A percentile compares a stretch with the other conserved stretches of the same genome.
phyloP scores from a whole-genome alignment of 2,113 vertebrate genomes.

The Malurus cyaneus region DNA sequence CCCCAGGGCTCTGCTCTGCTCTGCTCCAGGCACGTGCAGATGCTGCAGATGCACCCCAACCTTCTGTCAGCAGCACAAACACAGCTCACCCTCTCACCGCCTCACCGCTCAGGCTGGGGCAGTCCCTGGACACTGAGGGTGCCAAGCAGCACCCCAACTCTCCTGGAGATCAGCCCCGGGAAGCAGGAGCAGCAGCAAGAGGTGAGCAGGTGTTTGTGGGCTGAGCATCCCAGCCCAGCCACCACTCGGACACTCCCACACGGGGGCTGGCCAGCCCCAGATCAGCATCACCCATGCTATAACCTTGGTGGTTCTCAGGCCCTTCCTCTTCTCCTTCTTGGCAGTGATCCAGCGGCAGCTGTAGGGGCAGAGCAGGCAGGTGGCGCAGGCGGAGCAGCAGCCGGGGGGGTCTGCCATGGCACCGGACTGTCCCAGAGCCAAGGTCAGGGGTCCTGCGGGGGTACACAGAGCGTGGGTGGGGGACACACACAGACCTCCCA shows the following conservation, averaged over 20 bases:
- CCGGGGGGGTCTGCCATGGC: constrained; percentile 45
- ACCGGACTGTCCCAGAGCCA: neutral
- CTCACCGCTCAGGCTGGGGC: neutral
- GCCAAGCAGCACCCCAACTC: neutral
- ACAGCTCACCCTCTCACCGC: neutral
- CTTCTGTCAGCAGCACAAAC: neutral
- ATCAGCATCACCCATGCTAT: neutral
- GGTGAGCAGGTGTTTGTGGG: neutral
- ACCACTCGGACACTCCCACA: neutral
- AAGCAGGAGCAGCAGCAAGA: neutral
- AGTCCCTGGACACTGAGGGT: neutral
- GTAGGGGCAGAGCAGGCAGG: constrained; percentile 72
- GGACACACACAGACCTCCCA: neutral
- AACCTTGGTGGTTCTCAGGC: constrained; percentile 70
- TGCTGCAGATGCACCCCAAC: rapidly evolving
- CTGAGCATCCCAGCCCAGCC: neutral
- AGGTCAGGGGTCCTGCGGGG: neutral
- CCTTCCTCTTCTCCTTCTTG: constrained; percentile 54
- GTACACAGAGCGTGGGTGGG: neutral
- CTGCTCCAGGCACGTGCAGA: neutral
- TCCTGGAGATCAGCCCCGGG: neutral
- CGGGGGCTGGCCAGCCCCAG: neutral
- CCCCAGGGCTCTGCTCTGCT: neutral
- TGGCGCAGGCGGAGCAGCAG: constrained; percentile 53
- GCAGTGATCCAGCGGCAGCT: constrained; percentile 71